These are phyloP conservation scores for Panorpa germanica DNA, from an alignment of 2,888 invertebrate species.

Conservation along the genomic window DNA sequence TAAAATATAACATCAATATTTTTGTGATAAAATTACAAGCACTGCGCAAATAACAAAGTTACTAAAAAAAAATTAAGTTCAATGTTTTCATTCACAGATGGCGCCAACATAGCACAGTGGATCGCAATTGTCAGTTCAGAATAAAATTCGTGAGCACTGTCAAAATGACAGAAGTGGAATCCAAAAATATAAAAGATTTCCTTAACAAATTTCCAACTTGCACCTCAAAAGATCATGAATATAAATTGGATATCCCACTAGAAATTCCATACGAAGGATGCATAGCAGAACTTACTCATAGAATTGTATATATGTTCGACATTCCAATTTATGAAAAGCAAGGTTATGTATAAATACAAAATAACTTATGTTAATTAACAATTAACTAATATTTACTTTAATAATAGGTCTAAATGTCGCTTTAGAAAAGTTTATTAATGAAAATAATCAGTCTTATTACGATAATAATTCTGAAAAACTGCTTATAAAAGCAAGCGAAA, in stretches of 20 bases:
- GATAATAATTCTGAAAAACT: slow-evolving; percentile 42
- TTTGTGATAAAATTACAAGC: too few species aligned
- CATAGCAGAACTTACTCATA: slow-evolving; percentile 40
- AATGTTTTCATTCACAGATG: too few species aligned
- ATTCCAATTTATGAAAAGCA: slow-evolving; percentile 49
- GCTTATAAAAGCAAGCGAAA: slow-evolving; percentile 37
- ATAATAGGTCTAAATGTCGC: slow-evolving; percentile 35
- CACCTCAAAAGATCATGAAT: slow-evolving; percentile 30
- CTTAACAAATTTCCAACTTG: slow-evolving; percentile 35
- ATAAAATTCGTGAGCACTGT: too few species aligned
- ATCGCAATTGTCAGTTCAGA: too few species aligned
- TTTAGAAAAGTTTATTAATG: slow-evolving; percentile 40
- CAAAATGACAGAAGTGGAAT: slow-evolving; percentile 23
- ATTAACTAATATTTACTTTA: slow-evolving; percentile 8
- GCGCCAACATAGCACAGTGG: too few species aligned
- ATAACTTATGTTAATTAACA: slow-evolving; percentile 6
- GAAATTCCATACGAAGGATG: slow-evolving; percentile 38
- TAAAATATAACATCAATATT: too few species aligned
- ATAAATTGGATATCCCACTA: slow-evolving; percentile 38
- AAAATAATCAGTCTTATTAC: slow-evolving; percentile 45
- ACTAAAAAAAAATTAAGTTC: too few species aligned
- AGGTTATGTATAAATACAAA: too few species aligned
- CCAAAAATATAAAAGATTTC: slow-evolving; percentile 19
- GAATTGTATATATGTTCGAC: slow-evolving; percentile 45
- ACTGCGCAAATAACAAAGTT: too few species aligned